These are phyloP conservation scores for Gallinago undulata DNA, from an alignment of 2,113 vertebrate genomes.

Conservation along the genomic window DNA sequence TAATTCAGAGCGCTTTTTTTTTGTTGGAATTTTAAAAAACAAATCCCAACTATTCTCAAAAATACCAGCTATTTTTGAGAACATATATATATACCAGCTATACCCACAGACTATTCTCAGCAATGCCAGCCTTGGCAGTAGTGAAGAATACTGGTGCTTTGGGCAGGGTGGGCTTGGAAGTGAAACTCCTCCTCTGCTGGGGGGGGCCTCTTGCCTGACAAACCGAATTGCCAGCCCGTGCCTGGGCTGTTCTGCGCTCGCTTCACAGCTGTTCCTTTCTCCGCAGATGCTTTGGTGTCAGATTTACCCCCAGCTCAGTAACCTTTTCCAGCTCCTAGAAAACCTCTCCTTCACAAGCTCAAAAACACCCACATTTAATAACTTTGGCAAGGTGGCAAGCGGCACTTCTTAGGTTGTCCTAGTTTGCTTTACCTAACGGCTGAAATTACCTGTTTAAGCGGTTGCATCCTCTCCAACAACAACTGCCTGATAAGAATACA, in stretches of 20 bases:
- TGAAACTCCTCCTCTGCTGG: not conserved
- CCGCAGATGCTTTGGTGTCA: not conserved
- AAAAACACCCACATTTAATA: not conserved
- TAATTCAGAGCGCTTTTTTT: not conserved
- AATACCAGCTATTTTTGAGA: not conserved
- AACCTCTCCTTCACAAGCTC: not conserved
- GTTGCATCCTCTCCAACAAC: not conserved
- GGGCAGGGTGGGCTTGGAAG: not conserved
- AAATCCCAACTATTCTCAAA: not conserved
- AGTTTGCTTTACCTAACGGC: accelerated
- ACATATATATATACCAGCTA: too few species aligned
- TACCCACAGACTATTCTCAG: not conserved
- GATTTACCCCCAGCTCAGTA: not conserved
- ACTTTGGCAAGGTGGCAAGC: not conserved
- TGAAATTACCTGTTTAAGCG: not conserved
- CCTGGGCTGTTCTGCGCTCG: accelerated
- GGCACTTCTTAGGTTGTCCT: not conserved
- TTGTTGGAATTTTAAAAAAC: not conserved
- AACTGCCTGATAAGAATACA: not conserved
- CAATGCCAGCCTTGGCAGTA: not conserved
- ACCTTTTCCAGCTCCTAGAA: not conserved
- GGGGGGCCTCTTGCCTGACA: not conserved
- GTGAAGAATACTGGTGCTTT: not conserved
- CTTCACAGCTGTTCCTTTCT: not conserved
- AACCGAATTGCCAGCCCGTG: accelerated